phyloP scores from a whole-genome alignment of 2,888 invertebrate species.

The Pandemis cinnamomeana region DNA sequence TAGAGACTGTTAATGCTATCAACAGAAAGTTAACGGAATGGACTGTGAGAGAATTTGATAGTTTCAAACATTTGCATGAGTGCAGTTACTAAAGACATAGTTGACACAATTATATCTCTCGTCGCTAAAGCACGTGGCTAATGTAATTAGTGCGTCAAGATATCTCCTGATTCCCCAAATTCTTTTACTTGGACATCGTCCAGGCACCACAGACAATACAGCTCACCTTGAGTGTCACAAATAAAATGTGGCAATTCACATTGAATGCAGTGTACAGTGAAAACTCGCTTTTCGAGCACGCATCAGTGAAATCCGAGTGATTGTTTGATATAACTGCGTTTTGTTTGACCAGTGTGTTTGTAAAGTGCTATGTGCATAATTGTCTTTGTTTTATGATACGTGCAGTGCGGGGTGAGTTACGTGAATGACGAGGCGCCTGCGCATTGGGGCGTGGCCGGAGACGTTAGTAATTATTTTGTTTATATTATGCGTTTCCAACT shows the following conservation, averaged over 20 bases:
- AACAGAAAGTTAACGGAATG: not conserved
- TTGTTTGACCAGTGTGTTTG: slow-evolving; percentile 53
- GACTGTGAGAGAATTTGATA: not conserved
- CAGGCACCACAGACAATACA: slow-evolving; percentile 62
- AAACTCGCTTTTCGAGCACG: slow-evolving; percentile 49
- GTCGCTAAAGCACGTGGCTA: slow-evolving; percentile 10
- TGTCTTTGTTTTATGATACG: slow-evolving; percentile 46
- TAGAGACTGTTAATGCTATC: not conserved
- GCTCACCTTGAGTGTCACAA: slow-evolving; percentile 71
- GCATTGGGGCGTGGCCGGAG: slow-evolving; percentile 4
- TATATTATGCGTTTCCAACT: not conserved
- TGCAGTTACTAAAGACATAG: not conserved
- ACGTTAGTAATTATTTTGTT: slow-evolving; percentile 11
- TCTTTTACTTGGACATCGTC: slow-evolving; percentile 60
- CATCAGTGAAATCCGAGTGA: slow-evolving; percentile 52
- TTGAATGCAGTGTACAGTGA: slow-evolving; percentile 53
- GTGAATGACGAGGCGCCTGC: slow-evolving; percentile 14
- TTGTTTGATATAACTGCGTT: slow-evolving; percentile 55
- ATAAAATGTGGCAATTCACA: slow-evolving; percentile 65
- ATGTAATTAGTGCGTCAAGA: slow-evolving; percentile 31
- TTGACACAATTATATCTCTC: slow-evolving; percentile 29
- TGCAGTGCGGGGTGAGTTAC: slow-evolving; percentile 26
- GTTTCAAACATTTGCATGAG: not conserved
- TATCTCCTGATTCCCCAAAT: slow-evolving; percentile 37
- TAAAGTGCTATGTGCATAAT: slow-evolving; percentile 48